Percentiles rank a stretch among this genome's conserved stretches.
These are phyloP conservation scores for Urocolius indicus DNA, from an alignment of 2,113 vertebrate genomes.

Conservation along the genomic window DNA sequence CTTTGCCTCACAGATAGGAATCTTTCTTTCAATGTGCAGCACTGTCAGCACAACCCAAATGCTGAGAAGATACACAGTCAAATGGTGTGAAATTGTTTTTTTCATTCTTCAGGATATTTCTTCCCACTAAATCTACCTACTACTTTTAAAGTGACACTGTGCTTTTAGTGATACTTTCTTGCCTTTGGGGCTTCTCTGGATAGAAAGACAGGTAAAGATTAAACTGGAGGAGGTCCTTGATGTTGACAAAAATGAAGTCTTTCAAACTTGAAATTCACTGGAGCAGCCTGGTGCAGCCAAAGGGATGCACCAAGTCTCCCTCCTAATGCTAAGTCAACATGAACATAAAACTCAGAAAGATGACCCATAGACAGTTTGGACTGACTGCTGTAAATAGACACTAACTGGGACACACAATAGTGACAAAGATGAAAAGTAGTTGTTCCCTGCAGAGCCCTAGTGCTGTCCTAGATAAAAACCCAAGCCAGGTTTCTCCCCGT, in stretches of 20 bases:
- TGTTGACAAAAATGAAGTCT: neutral
- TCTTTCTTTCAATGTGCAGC: neutral
- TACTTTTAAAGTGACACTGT: neutral
- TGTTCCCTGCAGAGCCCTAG: neutral
- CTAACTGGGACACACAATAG: neutral
- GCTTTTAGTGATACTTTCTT: neutral
- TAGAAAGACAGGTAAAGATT: neutral
- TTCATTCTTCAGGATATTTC: neutral
- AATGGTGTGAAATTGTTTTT: neutral
- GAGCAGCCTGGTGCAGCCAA: neutral
- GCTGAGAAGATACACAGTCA: neutral
- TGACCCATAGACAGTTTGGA: neutral
- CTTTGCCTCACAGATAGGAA: neutral
- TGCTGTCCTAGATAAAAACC: slow-evolving; percentile 22
- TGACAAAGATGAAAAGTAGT: slow-evolving; percentile 3
- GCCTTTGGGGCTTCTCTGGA: neutral
- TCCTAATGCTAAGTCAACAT: accelerated
- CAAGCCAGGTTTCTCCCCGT: neutral
- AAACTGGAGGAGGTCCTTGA: neutral
- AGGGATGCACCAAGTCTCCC: neutral
- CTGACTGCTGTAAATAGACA: neutral
- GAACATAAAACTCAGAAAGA: neutral
- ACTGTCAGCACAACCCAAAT: neutral
- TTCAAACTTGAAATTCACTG: neutral
- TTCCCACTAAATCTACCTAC: neutral